A percentile compares a stretch with the other conserved stretches of the same genome.
Conservation (phyloP, 2,888 invertebrate genomes). For the Tortrix viridana region DNA sequence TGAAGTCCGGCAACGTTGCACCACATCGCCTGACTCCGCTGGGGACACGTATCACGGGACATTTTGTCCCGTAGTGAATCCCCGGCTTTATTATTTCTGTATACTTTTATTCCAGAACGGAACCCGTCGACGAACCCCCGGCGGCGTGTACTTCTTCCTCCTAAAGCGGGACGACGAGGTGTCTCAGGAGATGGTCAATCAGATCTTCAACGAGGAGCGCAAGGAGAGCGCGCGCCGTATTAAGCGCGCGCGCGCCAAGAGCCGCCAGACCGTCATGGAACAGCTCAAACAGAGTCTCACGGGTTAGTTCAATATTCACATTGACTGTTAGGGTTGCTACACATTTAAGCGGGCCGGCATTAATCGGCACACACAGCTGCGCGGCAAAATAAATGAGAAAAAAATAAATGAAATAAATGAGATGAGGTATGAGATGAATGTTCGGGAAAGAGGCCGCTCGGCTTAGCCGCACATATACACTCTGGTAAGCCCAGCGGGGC, state of each 20-base stretch:
- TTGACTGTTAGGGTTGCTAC: not conserved
- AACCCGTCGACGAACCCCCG: conserved; percentile 91
- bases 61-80: no score
- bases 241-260: conserved; percentile 81
- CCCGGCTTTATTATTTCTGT: no score
- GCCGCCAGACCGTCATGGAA: conserved; percentile 86
- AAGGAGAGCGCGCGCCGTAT: conserved; percentile 82
- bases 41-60: no score
- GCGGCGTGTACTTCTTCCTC: conserved; percentile 93
- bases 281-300: conserved; percentile 86
- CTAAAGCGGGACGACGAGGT: conserved; percentile 88
- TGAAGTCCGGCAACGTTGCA: no score
- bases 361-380: no score
- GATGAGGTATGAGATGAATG: no score
- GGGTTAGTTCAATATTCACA: conserved; percentile 51
- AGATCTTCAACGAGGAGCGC: conserved; percentile 88
- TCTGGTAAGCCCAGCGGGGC: no score
- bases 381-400: no score
- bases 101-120: conserved; percentile 84
- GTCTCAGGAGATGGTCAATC: conserved; percentile 86
- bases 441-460: no score
- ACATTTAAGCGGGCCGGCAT: not conserved
- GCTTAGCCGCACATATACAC: no score
- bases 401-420: no score
- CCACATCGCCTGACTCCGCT: no score